These are phyloP conservation scores for Odobenus rosmarus DNA, from an alignment of 2,113 vertebrate genomes.

Conservation along the genomic window DNA sequence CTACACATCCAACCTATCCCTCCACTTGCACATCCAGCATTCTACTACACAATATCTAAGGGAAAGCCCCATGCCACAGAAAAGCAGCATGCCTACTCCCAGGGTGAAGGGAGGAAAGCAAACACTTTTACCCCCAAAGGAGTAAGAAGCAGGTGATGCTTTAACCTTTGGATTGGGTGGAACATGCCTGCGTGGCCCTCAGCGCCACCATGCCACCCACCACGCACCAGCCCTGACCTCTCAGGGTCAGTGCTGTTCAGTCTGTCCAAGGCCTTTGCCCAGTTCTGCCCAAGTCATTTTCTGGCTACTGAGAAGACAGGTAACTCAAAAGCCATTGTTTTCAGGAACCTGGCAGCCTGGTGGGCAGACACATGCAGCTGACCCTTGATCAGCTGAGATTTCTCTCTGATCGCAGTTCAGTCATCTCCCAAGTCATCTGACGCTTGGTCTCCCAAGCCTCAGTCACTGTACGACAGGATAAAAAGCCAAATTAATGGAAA, in stretches of 20 bases:
- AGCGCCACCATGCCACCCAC: neutral
- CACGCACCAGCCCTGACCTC: neutral
- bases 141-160: neutral
- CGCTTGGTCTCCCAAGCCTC: neutral
- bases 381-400: neutral
- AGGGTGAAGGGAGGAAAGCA: neutral
- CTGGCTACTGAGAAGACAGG: neutral
- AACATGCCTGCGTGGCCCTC: neutral
- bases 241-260: neutral
- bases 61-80: neutral
- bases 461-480: neutral
- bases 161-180: neutral
- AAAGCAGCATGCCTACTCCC: neutral
- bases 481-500: neutral
- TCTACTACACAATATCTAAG: neutral
- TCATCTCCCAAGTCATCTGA: neutral
- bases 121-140: neutral
- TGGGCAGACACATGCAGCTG: neutral
- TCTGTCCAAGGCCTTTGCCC: neutral
- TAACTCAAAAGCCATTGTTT: neutral
- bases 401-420: slow-evolving; percentile 16
- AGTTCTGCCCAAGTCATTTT: neutral
- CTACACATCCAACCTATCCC: neutral
- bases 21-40: neutral
- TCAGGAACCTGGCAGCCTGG: neutral